A percentile compares a stretch with the other conserved stretches of the same genome.
These are phyloP conservation scores for Cygnus olor DNA, from an alignment of 2,797 vertebrate species.

Conservation along the genomic window DNA sequence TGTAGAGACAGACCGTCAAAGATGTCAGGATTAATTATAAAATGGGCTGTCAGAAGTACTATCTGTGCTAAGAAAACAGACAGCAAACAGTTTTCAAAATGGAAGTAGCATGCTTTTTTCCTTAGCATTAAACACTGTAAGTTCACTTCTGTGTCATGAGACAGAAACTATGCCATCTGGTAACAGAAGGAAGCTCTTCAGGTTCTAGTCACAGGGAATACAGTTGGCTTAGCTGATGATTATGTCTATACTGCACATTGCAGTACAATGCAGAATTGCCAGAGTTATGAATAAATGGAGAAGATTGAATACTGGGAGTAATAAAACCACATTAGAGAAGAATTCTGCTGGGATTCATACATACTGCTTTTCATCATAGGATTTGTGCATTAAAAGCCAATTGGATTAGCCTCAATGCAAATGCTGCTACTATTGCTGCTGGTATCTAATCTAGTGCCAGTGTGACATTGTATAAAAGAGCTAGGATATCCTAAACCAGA, in stretches of 20 bases:
- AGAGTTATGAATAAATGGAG: background rate
- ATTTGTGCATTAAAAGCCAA: background rate
- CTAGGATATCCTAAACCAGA: background rate
- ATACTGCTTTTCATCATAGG: background rate
- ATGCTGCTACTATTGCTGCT: background rate
- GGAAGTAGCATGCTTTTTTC: background rate
- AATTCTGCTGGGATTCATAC: background rate
- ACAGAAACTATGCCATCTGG: background rate
- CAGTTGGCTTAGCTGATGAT: background rate
- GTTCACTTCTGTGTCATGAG: background rate
- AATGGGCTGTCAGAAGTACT: conserved; percentile 15
- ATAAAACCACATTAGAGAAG: background rate
- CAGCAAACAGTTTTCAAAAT: conserved; percentile 4
- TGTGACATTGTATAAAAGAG: background rate
- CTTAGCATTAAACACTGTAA: background rate
- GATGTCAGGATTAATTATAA: conserved; percentile 49
- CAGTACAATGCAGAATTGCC: background rate
- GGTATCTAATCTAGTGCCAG: background rate
- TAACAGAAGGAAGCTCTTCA: background rate
- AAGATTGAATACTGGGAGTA: background rate
- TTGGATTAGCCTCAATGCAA: background rate
- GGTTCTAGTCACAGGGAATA: background rate
- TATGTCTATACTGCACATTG: background rate
- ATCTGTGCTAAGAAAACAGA: background rate
- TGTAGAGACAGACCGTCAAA: conserved; percentile 32